Percentiles rank a stretch among this genome's conserved stretches.
Conservation (phyloP, 2,113 vertebrate species). For the Amphiprion percula region DNA sequence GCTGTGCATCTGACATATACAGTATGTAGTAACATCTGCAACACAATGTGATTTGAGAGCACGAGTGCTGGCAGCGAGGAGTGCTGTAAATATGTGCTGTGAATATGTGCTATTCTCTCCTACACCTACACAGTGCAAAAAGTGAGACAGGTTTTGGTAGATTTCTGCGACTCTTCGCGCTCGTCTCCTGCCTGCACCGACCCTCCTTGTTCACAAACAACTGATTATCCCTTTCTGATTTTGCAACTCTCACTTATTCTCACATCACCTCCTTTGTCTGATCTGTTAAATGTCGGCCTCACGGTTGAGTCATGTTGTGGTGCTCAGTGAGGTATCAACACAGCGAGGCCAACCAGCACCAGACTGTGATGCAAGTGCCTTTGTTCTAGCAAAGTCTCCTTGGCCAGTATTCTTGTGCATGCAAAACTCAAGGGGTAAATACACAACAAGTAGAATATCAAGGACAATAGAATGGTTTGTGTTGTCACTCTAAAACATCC, state of each 20-base stretch:
- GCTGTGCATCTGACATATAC: conserved; percentile 27
- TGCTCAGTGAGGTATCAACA: conserved; percentile 56
- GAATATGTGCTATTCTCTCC: conserved; percentile 42
- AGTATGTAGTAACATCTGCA: conserved; percentile 41
- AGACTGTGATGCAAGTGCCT: conserved; percentile 42
- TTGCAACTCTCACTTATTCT: conserved; percentile 59
- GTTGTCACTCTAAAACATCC: conserved; percentile 31
- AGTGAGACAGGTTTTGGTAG: conserved; percentile 16
- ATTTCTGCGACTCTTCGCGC: conserved; percentile 32
- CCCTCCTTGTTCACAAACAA: conserved; percentile 52
- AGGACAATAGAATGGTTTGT: conserved; percentile 23
- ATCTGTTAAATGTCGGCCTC: conserved; percentile 66
- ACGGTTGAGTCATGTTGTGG: conserved; percentile 61
- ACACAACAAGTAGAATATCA: conserved; percentile 1
- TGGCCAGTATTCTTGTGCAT: background rate
- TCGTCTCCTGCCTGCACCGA: conserved; percentile 47
- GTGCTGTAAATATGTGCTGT: conserved; percentile 7
- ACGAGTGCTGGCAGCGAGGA: background rate
- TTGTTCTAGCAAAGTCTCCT: conserved; percentile 42
- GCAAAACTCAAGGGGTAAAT: conserved; percentile 28
- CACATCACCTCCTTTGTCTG: conserved; percentile 70
- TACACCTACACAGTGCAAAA: conserved; percentile 55
- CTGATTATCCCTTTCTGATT: conserved; percentile 49
- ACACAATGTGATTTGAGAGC: conserved; percentile 34
- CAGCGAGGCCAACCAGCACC: conserved; percentile 32